Percentiles rank a stretch among this genome's conserved stretches.
Evolutionary conservation across 1,140 invertebrate species (phyloP).

Genomic region (Brachionus plicatilis): DNA sequence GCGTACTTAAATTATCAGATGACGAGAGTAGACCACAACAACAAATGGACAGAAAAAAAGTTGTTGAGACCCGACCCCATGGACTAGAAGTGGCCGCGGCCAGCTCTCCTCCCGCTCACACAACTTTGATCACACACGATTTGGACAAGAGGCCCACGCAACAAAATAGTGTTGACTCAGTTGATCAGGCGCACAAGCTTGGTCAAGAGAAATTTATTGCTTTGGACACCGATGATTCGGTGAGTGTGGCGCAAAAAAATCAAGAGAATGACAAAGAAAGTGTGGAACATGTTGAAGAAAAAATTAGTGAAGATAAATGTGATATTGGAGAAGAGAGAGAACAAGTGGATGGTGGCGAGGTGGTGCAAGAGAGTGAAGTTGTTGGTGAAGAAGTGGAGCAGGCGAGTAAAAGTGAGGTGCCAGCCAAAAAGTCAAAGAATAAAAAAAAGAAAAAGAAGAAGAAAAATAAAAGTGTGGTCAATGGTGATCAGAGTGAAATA

Average conservation of each 20-base stretch:
- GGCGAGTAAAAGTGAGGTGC: neutral
- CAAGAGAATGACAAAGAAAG: neutral
- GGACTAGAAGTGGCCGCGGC: neutral
- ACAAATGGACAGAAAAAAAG: neutral
- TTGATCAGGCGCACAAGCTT: neutral
- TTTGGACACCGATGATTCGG: neutral
- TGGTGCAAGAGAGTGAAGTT: neutral
- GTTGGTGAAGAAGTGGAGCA: neutral
- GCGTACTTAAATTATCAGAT: slow-evolving; percentile 18
- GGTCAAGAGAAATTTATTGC: neutral
- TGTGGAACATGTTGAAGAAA: neutral
- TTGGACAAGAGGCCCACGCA: neutral
- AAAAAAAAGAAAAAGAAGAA: neutral
- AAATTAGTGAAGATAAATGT: neutral
- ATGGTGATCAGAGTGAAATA: neutral
- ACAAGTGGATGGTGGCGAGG: neutral
- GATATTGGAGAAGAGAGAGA: neutral
- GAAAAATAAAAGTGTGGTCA: neutral
- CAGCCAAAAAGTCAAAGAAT: neutral
- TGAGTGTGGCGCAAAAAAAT: neutral
- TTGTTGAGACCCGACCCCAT: neutral
- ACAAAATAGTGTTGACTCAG: too few species aligned
- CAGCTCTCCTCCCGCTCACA: neutral
- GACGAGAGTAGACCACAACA: slow-evolving; percentile 2
- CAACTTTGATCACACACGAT: neutral